A percentile compares a stretch with the other conserved stretches of the same genome.
Evolutionary conservation across 2,888 invertebrate genomes (phyloP).

Genomic region (Ophion obscuratus): DNA sequence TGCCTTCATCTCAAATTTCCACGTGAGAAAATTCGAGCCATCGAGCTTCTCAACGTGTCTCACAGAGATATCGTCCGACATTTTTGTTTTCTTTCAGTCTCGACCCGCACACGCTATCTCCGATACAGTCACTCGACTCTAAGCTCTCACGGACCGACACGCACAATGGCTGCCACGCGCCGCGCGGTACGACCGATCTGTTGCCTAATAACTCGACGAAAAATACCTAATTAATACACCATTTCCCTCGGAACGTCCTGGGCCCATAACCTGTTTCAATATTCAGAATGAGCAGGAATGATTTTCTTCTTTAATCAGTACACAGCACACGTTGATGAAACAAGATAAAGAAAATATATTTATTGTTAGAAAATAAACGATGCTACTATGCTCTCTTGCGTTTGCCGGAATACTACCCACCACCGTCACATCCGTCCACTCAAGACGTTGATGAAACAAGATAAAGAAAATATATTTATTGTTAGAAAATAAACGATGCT

Average conservation of each 20-base stretch:
- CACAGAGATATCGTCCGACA: no score
- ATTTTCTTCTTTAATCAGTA: neutral
- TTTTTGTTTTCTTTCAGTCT: no score
- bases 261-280: neutral
- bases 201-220: conserved; percentile 29
- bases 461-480: neutral
- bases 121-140: no score
- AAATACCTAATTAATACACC: neutral
- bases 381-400: neutral
- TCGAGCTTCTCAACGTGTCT: no score
- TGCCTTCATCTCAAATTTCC: no score
- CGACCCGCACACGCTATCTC: no score
- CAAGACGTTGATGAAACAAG: neutral
- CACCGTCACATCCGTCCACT: no score
- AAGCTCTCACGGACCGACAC: no score
- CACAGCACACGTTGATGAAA: no score
- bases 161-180: no score
- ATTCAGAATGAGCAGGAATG: neutral
- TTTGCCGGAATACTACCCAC: neutral
- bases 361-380: neutral
- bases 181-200: conserved; percentile 20
- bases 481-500: neutral
- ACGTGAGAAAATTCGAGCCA: no score
- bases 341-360: neutral
- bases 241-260: conserved; percentile 4